These are phyloP conservation scores for Catharus minimus DNA, from an alignment of 2,113 vertebrate genomes.

Conservation along the genomic window DNA sequence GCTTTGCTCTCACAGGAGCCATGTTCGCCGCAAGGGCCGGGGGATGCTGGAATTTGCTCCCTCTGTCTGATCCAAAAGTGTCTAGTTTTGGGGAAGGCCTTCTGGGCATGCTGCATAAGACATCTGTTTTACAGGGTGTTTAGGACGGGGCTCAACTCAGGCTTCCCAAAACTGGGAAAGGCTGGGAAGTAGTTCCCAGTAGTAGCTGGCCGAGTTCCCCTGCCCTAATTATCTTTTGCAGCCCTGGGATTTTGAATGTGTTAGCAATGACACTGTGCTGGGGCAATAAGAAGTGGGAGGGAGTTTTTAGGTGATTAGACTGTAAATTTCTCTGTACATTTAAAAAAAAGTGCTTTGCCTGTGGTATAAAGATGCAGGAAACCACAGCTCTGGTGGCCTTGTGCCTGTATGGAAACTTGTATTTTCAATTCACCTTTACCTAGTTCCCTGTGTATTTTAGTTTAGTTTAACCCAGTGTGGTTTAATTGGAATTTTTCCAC, in stretches of 20 bases:
- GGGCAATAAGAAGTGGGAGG: neutral
- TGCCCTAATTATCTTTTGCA: neutral
- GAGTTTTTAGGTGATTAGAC: neutral
- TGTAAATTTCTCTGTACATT: neutral
- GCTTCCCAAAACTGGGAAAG: constrained; percentile 25
- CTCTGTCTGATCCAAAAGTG: constrained; percentile 36
- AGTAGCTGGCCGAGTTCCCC: neutral
- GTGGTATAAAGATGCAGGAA: neutral
- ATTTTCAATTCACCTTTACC: neutral
- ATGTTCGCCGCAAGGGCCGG: neutral
- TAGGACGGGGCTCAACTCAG: neutral
- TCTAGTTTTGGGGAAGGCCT: constrained; percentile 20
- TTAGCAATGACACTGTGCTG: neutral
- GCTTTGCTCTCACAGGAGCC: neutral
- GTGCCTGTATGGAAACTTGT: neutral
- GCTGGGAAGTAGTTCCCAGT: constrained; percentile 8
- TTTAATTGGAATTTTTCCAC: neutral
- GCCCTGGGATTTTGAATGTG: neutral
- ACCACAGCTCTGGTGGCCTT: neutral
- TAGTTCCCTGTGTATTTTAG: neutral
- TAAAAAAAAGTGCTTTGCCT: neutral
- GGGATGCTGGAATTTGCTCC: constrained; percentile 43
- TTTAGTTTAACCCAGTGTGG: neutral
- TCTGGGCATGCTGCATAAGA: constrained; percentile 42
- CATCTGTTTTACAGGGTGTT: constrained; percentile 60